phyloP scores from a whole-genome alignment of 2,888 invertebrate species.

The Ichneumoninae sp. region DNA sequence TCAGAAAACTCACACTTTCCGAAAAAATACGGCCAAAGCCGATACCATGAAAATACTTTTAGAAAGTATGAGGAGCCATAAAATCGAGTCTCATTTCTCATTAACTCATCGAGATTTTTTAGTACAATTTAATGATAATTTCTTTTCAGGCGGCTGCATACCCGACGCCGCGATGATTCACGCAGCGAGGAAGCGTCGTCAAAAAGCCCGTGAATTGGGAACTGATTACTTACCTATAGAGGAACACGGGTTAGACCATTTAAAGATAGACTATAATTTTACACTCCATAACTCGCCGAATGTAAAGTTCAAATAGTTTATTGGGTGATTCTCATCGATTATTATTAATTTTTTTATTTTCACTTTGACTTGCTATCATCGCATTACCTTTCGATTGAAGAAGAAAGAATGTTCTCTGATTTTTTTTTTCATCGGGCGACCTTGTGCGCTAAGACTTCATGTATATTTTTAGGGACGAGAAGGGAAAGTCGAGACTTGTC shows the following conservation, averaged over 20 bases:
- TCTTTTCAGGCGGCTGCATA: conserved; percentile 90
- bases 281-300: too few relatives aligned
- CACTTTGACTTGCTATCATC: not conserved
- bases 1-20: conserved; percentile 85
- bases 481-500: conserved; percentile 87
- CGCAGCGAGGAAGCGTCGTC: conserved; percentile 97
- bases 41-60: conserved; percentile 92
- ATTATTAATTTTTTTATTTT: not conserved
- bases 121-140: not conserved
- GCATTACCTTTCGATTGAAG: not conserved
- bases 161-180: conserved; percentile 99
- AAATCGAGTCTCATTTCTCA: not conserved
- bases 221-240: conserved; percentile 87
- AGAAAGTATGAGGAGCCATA: conserved; percentile 86
- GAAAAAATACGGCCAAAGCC: conserved; percentile 78
- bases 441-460: not conserved
- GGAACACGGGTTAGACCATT: conserved; percentile 76
- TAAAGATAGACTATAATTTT: not conserved
- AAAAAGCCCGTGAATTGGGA: conserved; percentile 95
- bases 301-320: too few relatives aligned
- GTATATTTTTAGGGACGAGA: conserved; percentile 78
- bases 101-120: not conserved
- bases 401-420: not conserved
- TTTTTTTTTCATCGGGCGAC: not conserved
- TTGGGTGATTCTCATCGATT: too few relatives aligned